Conservation (phyloP, 2,797 vertebrate species). For the Chromis chromis region DNA sequence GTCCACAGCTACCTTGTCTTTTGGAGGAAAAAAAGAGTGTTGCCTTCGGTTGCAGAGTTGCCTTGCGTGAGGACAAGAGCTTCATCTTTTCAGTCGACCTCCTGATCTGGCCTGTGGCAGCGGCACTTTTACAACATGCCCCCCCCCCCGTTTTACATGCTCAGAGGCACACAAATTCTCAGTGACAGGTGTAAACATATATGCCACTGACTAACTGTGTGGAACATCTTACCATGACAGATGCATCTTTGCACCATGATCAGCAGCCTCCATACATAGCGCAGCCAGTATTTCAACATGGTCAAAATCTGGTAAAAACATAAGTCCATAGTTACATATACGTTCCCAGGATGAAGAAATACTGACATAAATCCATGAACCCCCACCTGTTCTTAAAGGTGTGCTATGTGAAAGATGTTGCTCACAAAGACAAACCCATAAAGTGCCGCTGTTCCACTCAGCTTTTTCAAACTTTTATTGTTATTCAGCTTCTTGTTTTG, state of each 20-base stretch:
- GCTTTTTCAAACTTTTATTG: too few species aligned
- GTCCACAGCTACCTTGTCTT: slow-evolving; percentile 61
- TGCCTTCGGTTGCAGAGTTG: slow-evolving; percentile 66
- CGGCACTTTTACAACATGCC: slow-evolving; percentile 46
- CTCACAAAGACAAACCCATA: too few species aligned
- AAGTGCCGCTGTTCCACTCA: too few species aligned
- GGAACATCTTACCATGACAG: slow-evolving; percentile 11
- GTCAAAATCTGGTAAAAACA: neutral
- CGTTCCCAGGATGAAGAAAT: neutral
- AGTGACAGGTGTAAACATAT: slow-evolving; percentile 25
- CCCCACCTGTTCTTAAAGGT: neutral
- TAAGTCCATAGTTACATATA: neutral
- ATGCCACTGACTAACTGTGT: neutral
- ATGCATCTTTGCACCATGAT: neutral
- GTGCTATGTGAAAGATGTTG: neutral
- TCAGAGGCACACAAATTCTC: slow-evolving; percentile 33
- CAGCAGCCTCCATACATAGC: neutral
- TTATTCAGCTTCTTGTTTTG: too few species aligned
- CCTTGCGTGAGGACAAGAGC: slow-evolving; percentile 83
- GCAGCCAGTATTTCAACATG: too few species aligned
- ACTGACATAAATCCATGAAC: neutral
- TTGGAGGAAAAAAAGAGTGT: slow-evolving; percentile 23
- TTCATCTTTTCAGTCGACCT: slow-evolving; percentile 75
- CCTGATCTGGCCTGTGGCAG: slow-evolving; percentile 72
- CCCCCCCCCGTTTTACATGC: slow-evolving; percentile 42